A percentile compares a stretch with the other conserved stretches of the same genome.
These are phyloP conservation scores for Nesometra sesokonis DNA, from an alignment of 35 echinoderm and acorn worm species.

Conservation along the genomic window DNA sequence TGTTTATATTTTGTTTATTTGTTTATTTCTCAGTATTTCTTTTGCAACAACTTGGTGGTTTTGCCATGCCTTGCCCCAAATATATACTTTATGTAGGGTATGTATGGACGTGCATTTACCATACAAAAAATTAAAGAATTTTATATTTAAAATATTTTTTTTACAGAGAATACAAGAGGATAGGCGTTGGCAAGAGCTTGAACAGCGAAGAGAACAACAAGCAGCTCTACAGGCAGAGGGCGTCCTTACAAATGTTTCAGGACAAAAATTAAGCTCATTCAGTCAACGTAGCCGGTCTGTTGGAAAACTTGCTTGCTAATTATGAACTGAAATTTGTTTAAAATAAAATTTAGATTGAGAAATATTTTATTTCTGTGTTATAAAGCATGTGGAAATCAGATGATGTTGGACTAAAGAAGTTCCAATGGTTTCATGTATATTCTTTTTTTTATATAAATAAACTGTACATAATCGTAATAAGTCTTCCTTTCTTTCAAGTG, in stretches of 20 bases:
- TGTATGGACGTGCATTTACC: background rate
- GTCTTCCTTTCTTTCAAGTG: no score
- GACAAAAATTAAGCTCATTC: slow-evolving; percentile 74
- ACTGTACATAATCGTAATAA: no score
- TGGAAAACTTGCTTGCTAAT: background rate
- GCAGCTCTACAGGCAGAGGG: slow-evolving; percentile 71
- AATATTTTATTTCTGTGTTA: no score
- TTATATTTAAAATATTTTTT: background rate
- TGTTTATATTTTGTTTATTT: no score
- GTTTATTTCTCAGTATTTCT: no score
- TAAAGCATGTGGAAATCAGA: no score
- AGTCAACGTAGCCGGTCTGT: background rate
- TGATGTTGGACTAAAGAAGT: no score
- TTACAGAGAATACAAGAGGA: slow-evolving; percentile 68
- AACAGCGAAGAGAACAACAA: slow-evolving; percentile 54
- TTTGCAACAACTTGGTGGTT: no score
- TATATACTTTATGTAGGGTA: background rate
- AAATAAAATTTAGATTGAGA: background rate
- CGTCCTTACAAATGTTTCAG: slow-evolving; percentile 65
- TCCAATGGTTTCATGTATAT: no score
- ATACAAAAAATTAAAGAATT: background rate
- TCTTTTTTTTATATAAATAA: no score
- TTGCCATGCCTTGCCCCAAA: background rate
- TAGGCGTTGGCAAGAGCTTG: slow-evolving; percentile 82
- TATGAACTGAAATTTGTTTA: background rate